Evolutionary conservation across 2,888 invertebrate species (phyloP).

Genomic region (Xestia ashworthii): DNA sequence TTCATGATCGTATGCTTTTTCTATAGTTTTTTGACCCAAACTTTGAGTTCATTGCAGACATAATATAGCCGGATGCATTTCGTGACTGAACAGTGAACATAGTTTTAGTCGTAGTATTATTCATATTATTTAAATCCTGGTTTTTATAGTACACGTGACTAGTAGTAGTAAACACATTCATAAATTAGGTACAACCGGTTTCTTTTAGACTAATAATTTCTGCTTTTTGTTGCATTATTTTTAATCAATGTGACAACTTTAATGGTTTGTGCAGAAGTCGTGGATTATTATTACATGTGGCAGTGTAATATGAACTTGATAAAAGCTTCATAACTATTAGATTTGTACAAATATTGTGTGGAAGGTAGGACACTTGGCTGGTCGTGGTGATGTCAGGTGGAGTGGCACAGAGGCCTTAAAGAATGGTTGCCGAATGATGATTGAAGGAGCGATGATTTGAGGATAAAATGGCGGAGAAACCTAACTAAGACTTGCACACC

Average conservation of each 20-base stretch:
- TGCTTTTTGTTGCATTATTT: neutral
- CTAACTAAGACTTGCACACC: neutral
- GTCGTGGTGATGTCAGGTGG: neutral
- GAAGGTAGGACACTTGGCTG: neutral
- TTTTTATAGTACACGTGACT: conserved; percentile 18
- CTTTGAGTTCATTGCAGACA: neutral
- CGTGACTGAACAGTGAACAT: neutral
- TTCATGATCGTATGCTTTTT: neutral
- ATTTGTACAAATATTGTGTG: neutral
- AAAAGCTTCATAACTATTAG: neutral
- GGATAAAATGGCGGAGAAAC: neutral
- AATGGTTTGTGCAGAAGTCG: neutral
- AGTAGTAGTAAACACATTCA: conserved; percentile 30
- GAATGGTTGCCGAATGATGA: too few relatives aligned
- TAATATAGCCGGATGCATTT: conserved; percentile 10
- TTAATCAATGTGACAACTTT: neutral
- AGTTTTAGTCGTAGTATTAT: neutral
- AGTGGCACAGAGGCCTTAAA: neutral
- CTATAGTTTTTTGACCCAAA: neutral
- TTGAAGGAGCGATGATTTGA: neutral
- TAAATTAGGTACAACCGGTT: conserved; percentile 21
- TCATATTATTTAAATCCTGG: conserved; percentile 1
- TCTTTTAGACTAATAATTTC: neutral
- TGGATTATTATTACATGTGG: neutral
- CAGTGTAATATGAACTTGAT: neutral